These are phyloP conservation scores for Poeciliopsis presidionis DNA, from an alignment of 2,797 vertebrate species.

Conservation along the genomic window DNA sequence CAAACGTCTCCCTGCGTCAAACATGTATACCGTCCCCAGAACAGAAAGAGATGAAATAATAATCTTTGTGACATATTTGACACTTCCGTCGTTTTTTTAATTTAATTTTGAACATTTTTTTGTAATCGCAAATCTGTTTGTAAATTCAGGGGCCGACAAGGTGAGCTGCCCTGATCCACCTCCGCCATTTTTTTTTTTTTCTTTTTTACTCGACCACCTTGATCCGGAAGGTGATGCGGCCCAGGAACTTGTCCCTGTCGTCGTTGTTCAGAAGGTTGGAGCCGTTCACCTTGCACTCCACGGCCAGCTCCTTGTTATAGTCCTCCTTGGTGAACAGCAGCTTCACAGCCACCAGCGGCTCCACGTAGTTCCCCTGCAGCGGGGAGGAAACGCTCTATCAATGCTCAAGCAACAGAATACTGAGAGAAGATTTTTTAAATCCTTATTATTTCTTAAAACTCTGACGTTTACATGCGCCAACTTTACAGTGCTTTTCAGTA, in stretches of 20 bases:
- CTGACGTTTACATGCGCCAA: background rate
- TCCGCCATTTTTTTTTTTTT: background rate
- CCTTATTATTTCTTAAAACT: background rate
- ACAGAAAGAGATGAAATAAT: conserved; percentile 20
- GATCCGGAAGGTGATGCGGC: conserved; percentile 90
- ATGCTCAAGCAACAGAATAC: background rate
- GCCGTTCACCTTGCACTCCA: conserved; percentile 92
- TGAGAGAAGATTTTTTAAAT: background rate
- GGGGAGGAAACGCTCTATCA: conserved; percentile 16
- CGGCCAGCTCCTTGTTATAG: conserved; percentile 83
- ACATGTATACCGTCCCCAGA: conserved; percentile 25
- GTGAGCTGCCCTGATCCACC: conserved; percentile 8
- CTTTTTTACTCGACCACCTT: conserved; percentile 81
- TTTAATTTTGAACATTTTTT: background rate
- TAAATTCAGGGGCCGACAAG: conserved; percentile 61
- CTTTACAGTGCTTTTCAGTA: background rate
- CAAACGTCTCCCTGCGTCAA: conserved; percentile 26
- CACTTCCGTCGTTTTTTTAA: conserved; percentile 56
- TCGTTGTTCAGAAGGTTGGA: conserved; percentile 88
- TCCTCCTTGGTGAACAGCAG: conserved; percentile 80
- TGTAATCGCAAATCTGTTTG: conserved; percentile 56
- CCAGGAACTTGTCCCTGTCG: conserved; percentile 95
- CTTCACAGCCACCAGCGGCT: conserved; percentile 94
- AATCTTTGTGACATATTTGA: conserved; percentile 65
- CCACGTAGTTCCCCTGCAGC: conserved; percentile 86